Base-by-base conservation (phyloP, 2,113 vertebrate genomes). In the Accipiter cooperii region DNA sequence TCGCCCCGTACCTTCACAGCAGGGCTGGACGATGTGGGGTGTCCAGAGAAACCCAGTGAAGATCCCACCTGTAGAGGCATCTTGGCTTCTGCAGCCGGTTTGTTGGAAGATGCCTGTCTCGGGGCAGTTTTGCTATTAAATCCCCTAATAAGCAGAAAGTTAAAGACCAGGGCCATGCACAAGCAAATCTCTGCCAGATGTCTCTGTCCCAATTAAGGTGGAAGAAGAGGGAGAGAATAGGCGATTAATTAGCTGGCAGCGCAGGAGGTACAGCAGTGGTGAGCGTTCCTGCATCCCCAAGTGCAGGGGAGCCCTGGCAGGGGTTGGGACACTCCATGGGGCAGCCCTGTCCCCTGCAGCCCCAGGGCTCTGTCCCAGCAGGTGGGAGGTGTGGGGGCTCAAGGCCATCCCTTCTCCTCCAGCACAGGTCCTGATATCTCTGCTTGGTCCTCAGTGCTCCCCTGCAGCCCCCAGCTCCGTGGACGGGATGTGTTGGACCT, bases 151-250 rank as follows among this genome's bases (percentile, higher is more conserved):
- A 93, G 71, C 77, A 70, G 69, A 81, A 90, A 70, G 51, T 44
- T 78, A 55, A 66, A 71, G 78, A 83, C 29, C 1, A 3, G 86
- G 78, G 47, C 73, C 34, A 2, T 44, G 69, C 52, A 65, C 4
- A 3, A 87, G 46, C 61, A 96, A 90, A 96, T 91, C 79, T 94
- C 78, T 95, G 91, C 89, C 95, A 96, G 84, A 91, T 90, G 90
- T 87, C 60, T 61, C n/a, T 78, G 89, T 66, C 46, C 55, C 31
- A 22, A 17, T 71, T 47, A 42, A 83, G 65, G 44, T 3, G 10
- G 76, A 66, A 82, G 55, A 75, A 76, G 68, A 81, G 24, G 64
- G 68, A n/a, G 65, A 86, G 80, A 74, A 74, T 9, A 34, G 40
- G 63, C 58, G 54, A 38, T 91, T 51, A 81, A 70, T 82, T 44